Conservation (phyloP, 2,888 invertebrate species). For the Drosophila hamatofila region DNA sequence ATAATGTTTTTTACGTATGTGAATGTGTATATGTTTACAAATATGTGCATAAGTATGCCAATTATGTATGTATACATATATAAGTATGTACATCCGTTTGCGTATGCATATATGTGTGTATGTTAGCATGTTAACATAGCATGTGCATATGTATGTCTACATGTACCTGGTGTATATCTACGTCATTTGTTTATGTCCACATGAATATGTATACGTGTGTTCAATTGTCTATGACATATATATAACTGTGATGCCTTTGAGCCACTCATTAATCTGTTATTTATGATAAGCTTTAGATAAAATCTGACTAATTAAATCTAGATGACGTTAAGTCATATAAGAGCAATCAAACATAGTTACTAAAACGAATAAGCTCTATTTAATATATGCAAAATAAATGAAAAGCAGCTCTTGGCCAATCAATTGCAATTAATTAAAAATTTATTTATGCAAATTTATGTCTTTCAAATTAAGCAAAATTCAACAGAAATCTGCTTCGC, state of each 20-base stretch:
- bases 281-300: background rate
- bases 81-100: no score
- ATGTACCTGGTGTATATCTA: no score
- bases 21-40: background rate
- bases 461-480: background rate
- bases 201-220: background rate
- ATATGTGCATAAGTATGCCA: background rate
- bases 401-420: background rate
- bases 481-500: background rate
- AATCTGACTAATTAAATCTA: background rate
- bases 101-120: background rate
- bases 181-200: background rate
- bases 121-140: no score
- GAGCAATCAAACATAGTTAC: background rate
- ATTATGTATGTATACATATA: no score
- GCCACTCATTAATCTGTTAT: constrained; percentile 3
- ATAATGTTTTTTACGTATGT: no score
- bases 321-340: no score
- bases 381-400: background rate
- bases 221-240: no score
- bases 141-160: background rate
- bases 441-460: background rate
- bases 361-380: background rate
- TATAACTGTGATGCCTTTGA: background rate
- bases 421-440: background rate